Evolutionary conservation across 1,140 invertebrate genomes (phyloP), one percentile per base, ranked within the genome.

Genomic region (Mactra quadrangularis): DNA sequence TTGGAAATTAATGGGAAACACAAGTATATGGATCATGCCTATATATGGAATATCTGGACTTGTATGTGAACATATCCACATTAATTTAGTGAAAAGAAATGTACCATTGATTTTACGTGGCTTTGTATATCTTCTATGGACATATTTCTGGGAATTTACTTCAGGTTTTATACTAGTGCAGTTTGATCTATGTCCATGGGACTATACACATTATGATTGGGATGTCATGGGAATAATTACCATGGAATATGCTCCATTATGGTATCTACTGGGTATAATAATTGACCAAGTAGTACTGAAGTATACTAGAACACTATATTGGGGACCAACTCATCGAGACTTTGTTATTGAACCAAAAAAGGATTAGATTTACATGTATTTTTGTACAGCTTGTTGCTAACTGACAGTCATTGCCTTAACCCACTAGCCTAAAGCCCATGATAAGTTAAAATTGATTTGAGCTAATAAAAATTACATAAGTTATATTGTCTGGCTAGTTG

Each of bases 151-250:
- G 94, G 94, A 95, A 84, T 94, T 94, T 85, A 91, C 89, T 50
- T 93, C 93, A 55, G 94, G 94, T 15, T 91, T 87, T 75, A 57
- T 94, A n/a, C 87, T 95, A 11, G 89, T 91, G 47, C 88, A 92
- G 60, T 94, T 94, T 81, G 90, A 92, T 82, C 94, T 94, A 0
- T 94, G 94, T 87, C 94, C 94, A 1, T 94, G 94, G 94, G 93
- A 95, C 82, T 95, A 95, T 86, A 92, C 92, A 17, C 92, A 90
- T 25, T 93, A 94, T 86, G 85, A 90, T 71, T 93, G 92, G 82
- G 93, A 94, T 85, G 90, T 94, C 60, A 92, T 92, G 89, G 94
- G 94, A 0, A 87, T 95, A 27, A 91, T 95, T 35, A 94, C 94
- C 11, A 84, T 94, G 11, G 94, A 95, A 85, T 95, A 94, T 88